These are phyloP conservation scores for Orchesellides sinensis DNA, from an alignment of 2,888 invertebrate species.

Conservation along the genomic window DNA sequence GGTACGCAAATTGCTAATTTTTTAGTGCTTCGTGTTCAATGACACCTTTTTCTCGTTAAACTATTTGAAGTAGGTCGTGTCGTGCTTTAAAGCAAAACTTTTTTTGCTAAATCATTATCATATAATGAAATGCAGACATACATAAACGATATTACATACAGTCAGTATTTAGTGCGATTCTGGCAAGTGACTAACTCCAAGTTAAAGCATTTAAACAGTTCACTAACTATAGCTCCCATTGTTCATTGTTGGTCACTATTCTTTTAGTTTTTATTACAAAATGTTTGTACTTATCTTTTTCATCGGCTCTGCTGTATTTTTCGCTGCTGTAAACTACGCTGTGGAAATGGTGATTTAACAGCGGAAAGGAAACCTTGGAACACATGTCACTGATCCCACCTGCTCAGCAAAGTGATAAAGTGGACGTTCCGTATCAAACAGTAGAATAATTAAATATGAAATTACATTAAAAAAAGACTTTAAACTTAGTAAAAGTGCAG, in stretches of 20 bases:
- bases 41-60: no score
- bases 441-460: background rate
- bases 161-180: no score
- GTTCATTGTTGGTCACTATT: background rate
- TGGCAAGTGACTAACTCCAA: no score
- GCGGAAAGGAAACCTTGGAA: constrained; percentile 4
- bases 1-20: no score
- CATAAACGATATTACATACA: no score
- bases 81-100: no score
- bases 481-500: background rate
- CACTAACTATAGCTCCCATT: background rate
- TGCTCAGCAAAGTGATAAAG: background rate
- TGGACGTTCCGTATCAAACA: background rate
- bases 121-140: no score
- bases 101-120: no score
- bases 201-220: no score
- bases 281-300: constrained; percentile 58
- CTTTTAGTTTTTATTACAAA: background rate
- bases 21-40: no score
- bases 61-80: no score
- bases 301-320: constrained; percentile 50
- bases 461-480: background rate
- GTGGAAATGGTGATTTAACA: constrained; percentile 36
- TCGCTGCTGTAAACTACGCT: constrained; percentile 57
- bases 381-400: background rate